Evolutionary conservation across 2,113 vertebrate species (phyloP), one percentile per base, ranked within the genome.

Genomic region (Trichechus manatus): DNA sequence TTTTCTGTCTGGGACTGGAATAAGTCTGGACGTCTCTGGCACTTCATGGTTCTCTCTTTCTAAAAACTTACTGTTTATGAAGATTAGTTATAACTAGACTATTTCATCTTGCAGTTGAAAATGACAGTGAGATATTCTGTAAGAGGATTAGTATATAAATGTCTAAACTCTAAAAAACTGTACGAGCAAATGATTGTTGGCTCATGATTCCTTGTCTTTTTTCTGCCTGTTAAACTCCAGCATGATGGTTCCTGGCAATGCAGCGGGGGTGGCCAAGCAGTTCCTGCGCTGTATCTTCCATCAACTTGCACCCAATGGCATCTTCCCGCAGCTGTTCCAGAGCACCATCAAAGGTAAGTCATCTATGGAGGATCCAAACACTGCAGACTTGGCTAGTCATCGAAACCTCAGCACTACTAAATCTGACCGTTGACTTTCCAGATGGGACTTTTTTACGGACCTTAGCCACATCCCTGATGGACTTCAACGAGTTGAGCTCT

Each of bases 211-310:
- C 84, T 70, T 56, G 68, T 47, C 42, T 83, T 66, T 79, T 83
- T 59, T 89, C 39, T 84, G 80, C 64, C 39, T 11, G 20, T 15
- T 72, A 66, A 1, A 36, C 90, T 84, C 36, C 93, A 99, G 99
- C 97, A 99, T 99, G 99, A 99, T 99, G 99, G 99, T 99, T 88
- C 99, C 99, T 20, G 99, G 99, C 97, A 99, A 99, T 81, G 99
- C 99, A 42, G 99, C 99, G 9, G 99, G 99, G 83, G 99, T 99
- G 97, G 99, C 99, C 91, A 99, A 99, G 98, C 99, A 99, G 98
- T 99, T 99, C 97, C 99, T 99, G 39, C 99, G 99, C 74, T 99
- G 99, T 75, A 98, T 99, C 97, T 99, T 99, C 98, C 99, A 99
- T 96, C 99, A 99, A 96, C 98, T 99, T 97, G 99, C 99, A 63